Percentiles rank a stretch among this genome's conserved stretches.
Conservation (phyloP, 2,888 invertebrate genomes). For the Lucinisca nassula region DNA sequence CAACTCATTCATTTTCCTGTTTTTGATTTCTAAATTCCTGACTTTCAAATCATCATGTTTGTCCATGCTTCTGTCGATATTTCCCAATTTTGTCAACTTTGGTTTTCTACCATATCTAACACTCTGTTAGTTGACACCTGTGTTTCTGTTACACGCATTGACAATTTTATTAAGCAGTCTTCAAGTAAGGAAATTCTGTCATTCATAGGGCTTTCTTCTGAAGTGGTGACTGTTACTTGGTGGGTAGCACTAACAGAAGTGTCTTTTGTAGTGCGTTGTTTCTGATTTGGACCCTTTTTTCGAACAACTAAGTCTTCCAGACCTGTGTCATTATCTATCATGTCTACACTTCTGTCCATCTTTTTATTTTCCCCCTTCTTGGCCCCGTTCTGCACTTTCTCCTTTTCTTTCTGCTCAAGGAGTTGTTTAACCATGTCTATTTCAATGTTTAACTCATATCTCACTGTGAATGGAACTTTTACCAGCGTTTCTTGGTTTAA, state of each 20-base stretch:
- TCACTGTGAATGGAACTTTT: not conserved
- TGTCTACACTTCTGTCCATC: too few species aligned
- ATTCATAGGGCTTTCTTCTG: not conserved
- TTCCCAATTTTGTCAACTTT: not conserved
- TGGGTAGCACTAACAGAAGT: not conserved
- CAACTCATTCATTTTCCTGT: too few species aligned
- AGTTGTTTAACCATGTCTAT: not conserved
- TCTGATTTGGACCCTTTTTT: not conserved
- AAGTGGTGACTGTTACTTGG: not conserved
- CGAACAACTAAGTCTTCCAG: not conserved
- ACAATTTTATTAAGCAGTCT: not conserved
- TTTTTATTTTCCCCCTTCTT: not conserved
- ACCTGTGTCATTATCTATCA: not conserved
- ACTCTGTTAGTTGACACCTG: not conserved
- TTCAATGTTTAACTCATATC: not conserved
- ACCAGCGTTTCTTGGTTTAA: not conserved
- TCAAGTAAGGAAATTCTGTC: not conserved
- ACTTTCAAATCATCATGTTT: not conserved
- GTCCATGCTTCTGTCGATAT: not conserved
- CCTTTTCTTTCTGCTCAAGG: not conserved
- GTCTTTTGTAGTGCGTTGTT: not conserved
- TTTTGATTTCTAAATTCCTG: not conserved
- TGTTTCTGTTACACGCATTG: not conserved
- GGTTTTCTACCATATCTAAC: not conserved
- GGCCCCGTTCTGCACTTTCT: not conserved